Conservation (phyloP, 2,113 vertebrate genomes). For the Sigmodon hispidus region DNA sequence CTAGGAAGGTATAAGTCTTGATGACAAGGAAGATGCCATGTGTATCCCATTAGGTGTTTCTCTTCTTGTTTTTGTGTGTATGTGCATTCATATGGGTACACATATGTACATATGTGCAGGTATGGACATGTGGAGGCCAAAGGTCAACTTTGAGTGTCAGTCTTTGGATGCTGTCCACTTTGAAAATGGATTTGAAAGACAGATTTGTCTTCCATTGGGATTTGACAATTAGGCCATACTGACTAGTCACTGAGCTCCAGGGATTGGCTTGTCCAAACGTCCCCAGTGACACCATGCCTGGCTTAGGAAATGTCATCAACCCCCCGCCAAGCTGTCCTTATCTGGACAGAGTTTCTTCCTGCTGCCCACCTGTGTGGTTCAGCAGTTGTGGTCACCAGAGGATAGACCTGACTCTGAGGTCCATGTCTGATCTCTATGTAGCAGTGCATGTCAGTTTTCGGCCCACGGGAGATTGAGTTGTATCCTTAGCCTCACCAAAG, state of each 20-base stretch:
- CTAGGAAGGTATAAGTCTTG: not conserved
- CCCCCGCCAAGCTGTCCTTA: not conserved
- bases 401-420: not conserved
- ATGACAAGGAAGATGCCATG: not conserved
- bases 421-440: not conserved
- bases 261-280: not conserved
- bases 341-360: not conserved
- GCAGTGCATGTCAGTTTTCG: not conserved
- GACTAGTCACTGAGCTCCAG: not conserved
- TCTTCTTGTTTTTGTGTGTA: not conserved
- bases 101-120: not conserved
- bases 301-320: not conserved
- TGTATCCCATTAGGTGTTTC: not conserved
- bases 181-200: too few relatives aligned
- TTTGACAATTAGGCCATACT: not conserved
- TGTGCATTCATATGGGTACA: not conserved
- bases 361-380: accelerated
- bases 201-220: not conserved
- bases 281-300: not conserved
- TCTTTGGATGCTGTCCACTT: too few relatives aligned
- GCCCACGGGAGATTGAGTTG: not conserved
- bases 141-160: not conserved
- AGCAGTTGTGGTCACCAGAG: not conserved
- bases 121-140: not conserved
- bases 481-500: not conserved